These are phyloP conservation scores for Lasiurus cinereus DNA, from an alignment of 2,113 vertebrate genomes.

Conservation along the genomic window DNA sequence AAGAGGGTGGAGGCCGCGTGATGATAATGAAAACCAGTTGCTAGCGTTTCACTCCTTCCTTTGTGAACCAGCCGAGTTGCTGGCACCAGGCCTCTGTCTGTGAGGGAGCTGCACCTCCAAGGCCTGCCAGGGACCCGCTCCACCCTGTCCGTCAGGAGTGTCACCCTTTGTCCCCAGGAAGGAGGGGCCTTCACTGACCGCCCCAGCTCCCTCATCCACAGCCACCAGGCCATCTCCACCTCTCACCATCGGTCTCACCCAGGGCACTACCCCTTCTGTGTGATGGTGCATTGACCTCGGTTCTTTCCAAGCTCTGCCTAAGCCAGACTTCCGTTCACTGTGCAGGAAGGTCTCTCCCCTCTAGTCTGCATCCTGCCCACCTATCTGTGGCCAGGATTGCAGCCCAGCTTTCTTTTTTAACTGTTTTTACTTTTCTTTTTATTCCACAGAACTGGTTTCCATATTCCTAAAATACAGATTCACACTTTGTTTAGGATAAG, in stretches of 20 bases:
- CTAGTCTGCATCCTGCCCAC: neutral
- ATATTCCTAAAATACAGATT: neutral
- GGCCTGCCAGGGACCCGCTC: slow-evolving; percentile 3
- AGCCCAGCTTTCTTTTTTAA: neutral
- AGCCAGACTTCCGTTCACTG: neutral
- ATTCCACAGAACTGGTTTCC: neutral
- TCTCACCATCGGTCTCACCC: neutral
- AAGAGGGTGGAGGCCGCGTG: slow-evolving; percentile 33
- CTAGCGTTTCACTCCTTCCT: slow-evolving; percentile 21
- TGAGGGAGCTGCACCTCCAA: neutral
- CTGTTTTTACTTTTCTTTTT: slow-evolving; percentile 13
- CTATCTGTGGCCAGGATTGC: neutral
- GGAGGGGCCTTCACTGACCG: neutral
- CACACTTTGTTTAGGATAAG: neutral
- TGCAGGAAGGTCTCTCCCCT: neutral
- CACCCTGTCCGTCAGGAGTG: neutral
- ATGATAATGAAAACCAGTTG: slow-evolving; percentile 73
- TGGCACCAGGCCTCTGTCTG: slow-evolving; percentile 67
- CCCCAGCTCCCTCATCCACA: neutral
- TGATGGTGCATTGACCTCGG: neutral
- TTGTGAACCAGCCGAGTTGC: slow-evolving; percentile 47
- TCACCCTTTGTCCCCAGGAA: neutral
- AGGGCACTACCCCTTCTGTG: neutral
- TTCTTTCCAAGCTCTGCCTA: neutral
- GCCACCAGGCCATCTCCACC: neutral